Evolutionary conservation across 1,140 invertebrate genomes (phyloP).

Genomic region (Drosophila ercepeae): DNA sequence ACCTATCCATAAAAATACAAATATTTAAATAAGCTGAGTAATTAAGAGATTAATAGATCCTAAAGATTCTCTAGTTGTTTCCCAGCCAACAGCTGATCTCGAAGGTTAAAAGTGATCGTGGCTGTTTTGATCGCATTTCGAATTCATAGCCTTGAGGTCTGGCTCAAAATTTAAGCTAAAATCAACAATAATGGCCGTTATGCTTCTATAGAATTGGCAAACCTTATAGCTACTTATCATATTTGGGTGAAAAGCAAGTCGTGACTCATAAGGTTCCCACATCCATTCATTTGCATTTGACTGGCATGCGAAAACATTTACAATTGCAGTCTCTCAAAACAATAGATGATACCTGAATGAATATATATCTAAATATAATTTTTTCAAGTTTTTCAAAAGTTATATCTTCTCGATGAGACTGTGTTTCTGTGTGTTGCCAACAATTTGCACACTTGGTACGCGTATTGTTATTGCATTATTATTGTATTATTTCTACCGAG

Average conservation of each 20-base stretch:
- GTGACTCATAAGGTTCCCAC: conserved; percentile 53
- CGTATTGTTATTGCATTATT: conserved; percentile 41
- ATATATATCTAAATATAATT: conserved; percentile 25
- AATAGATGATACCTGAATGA: conserved; percentile 29
- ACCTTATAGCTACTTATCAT: conserved; percentile 31
- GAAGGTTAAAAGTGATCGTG: conserved; percentile 41
- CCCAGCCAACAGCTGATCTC: conserved; percentile 20
- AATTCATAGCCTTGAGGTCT: conserved; percentile 28
- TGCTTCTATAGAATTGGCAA: conserved; percentile 29
- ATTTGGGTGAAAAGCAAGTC: conserved; percentile 33
- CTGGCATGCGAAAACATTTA: conserved; percentile 56
- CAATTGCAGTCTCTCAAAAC: conserved; percentile 47
- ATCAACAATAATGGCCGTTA: conserved; percentile 38
- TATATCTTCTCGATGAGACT: conserved; percentile 14
- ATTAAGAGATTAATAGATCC: conserved; percentile 8
- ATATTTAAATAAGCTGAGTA: conserved; percentile 9
- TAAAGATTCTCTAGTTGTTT: conserved; percentile 1
- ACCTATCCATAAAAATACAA: background rate
- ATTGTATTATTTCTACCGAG: conserved; percentile 33
- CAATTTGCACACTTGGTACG: conserved; percentile 28
- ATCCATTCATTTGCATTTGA: conserved; percentile 55
- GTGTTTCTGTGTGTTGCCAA: conserved; percentile 15
- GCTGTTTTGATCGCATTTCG: conserved; percentile 21
- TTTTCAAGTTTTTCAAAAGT: conserved; percentile 32
- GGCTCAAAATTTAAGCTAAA: conserved; percentile 14